Evolutionary conservation across 2,797 vertebrate genomes (phyloP).

Genomic region (Aselliscus stoliczkanus): DNA sequence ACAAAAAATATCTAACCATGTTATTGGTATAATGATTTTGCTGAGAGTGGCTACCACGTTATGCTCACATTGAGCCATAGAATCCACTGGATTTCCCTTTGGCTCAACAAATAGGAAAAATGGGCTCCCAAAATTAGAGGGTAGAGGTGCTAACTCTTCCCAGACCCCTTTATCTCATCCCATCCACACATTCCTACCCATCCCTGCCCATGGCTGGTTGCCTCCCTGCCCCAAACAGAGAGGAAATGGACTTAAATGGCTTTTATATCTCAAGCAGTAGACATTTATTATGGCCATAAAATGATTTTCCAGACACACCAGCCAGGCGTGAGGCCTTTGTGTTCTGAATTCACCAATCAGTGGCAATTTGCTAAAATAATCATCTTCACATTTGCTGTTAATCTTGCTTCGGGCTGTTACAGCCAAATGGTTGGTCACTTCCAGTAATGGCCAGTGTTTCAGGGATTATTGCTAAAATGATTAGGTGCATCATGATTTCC

Average conservation of each 20-base stretch:
- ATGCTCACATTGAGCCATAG: not conserved
- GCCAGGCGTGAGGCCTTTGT: not conserved
- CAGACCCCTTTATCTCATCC: not conserved
- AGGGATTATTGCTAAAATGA: constrained; percentile 57
- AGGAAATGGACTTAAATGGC: not conserved
- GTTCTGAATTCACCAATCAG: constrained; percentile 24
- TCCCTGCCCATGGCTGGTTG: not conserved
- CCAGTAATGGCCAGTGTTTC: constrained; percentile 28
- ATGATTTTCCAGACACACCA: constrained; percentile 32
- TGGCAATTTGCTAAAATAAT: constrained; percentile 50
- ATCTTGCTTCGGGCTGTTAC: constrained; percentile 46
- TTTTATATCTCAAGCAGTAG: not conserved
- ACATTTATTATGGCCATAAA: constrained; percentile 35
- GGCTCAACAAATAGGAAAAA: not conserved
- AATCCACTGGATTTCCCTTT: not conserved
- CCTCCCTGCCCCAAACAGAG: not conserved
- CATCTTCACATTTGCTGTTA: constrained; percentile 53
- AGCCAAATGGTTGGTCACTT: constrained; percentile 50
- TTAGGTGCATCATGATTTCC: constrained; percentile 1
- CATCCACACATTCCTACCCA: not conserved
- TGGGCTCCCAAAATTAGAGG: not conserved
- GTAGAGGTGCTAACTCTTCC: not conserved
- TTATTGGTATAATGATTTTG: not conserved
- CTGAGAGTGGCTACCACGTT: not conserved
- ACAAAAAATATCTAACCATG: not conserved